Evolutionary conservation across 2,113 vertebrate species (phyloP).

Genomic region (Orientallactaga bullata): DNA sequence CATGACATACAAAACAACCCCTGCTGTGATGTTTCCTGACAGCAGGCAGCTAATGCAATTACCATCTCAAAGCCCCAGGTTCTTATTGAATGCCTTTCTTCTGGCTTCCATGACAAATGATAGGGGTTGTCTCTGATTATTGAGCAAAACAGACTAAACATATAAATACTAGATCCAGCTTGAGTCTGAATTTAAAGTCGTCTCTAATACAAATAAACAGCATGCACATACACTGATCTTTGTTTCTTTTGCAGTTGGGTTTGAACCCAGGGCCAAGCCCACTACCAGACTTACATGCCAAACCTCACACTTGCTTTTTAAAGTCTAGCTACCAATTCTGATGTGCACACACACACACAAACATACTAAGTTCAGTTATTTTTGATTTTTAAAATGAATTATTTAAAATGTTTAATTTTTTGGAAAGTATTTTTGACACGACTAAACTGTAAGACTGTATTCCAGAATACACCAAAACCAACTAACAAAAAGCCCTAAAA

Average conservation of each 20-base stretch:
- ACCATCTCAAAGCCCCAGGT: background rate
- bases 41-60: slow-evolving; percentile 12
- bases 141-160: background rate
- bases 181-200: slow-evolving; percentile 55
- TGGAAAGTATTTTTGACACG: slow-evolving; percentile 34
- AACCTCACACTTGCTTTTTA: background rate
- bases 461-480: background rate
- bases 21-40: background rate
- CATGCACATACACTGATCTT: background rate
- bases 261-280: background rate
- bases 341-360: background rate
- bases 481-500: background rate
- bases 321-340: slow-evolving; percentile 16
- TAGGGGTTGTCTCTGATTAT: background rate
- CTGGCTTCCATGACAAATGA: slow-evolving; percentile 4
- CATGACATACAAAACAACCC: background rate
- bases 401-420: background rate
- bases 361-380: slow-evolving; percentile 8
- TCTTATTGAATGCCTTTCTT: slow-evolving; percentile 47
- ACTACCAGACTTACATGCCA: background rate
- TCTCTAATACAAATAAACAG: slow-evolving; percentile 43
- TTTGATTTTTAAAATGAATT: background rate
- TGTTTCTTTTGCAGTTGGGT: background rate
- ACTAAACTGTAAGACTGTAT: slow-evolving; percentile 3
- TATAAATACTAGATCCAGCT: background rate